phyloP scores from a whole-genome alignment of 2,888 invertebrate species.

The Eubasilissa splendida region DNA sequence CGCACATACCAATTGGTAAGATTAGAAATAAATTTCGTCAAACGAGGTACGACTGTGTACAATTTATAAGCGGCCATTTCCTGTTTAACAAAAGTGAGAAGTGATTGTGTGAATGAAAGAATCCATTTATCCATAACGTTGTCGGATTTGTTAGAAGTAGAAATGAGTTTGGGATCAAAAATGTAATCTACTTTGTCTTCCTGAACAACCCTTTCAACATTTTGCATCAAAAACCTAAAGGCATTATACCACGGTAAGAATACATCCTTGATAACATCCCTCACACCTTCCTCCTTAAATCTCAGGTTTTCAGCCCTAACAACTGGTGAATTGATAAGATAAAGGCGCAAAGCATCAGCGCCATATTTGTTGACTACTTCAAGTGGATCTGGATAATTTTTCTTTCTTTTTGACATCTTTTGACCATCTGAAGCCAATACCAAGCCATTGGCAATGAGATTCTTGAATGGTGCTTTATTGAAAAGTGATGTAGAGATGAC shows the following conservation, averaged over 20 bases:
- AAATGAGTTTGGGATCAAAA: slow-evolving; percentile 71
- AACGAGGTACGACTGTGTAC: slow-evolving; percentile 94
- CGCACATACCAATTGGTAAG: slow-evolving; percentile 99
- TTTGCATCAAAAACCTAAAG: slow-evolving; percentile 94
- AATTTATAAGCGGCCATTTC: slow-evolving; percentile 97
- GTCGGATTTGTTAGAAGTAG: slow-evolving; percentile 62
- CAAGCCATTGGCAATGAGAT: slow-evolving; percentile 96
- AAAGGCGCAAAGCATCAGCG: slow-evolving; percentile 96
- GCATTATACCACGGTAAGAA: slow-evolving; percentile 98
- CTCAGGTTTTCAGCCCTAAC: slow-evolving; percentile 96
- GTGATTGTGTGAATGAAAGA: slow-evolving; percentile 94
- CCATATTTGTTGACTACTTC: slow-evolving; percentile 93
- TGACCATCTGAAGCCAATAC: slow-evolving; percentile 98
- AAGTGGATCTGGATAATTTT: slow-evolving; percentile 98
- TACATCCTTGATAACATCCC: slow-evolving; percentile 96
- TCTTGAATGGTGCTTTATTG: slow-evolving; percentile 97
- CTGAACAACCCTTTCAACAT: slow-evolving; percentile 86
- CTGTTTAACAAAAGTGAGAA: slow-evolving; percentile 88
- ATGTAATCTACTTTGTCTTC: slow-evolving; percentile 74
- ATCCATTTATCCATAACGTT: slow-evolving; percentile 99
- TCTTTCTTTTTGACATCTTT: slow-evolving; percentile 99
- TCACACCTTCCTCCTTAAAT: slow-evolving; percentile 98
- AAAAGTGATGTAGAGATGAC: slow-evolving; percentile 97
- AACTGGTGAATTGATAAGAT: slow-evolving; percentile 98
- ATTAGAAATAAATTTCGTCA: slow-evolving; percentile 97